phyloP scores from a whole-genome alignment of 1,140 invertebrate genomes.

The Hylyphantes graminicola region DNA sequence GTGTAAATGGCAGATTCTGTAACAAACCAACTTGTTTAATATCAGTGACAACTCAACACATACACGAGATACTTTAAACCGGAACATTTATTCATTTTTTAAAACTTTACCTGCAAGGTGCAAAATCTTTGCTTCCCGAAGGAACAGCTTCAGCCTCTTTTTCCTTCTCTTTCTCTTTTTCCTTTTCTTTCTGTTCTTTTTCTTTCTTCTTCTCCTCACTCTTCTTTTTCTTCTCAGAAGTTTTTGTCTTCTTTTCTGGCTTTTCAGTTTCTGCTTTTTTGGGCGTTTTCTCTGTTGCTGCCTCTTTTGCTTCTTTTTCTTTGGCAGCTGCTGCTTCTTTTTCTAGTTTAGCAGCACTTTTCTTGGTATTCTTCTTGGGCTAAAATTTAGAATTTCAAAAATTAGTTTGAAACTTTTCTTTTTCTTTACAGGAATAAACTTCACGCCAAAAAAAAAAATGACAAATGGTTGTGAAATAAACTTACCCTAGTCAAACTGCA shows the following conservation, averaged over 20 bases:
- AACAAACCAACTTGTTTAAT: no score
- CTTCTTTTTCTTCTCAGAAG: no score
- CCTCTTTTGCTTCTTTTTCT: constrained; percentile 22
- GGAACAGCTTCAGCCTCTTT: constrained; percentile 10
- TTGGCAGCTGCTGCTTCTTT: constrained; percentile 33
- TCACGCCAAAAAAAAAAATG: not conserved
- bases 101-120: constrained; percentile 40
- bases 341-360: constrained; percentile 47
- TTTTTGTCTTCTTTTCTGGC: constrained; percentile 54
- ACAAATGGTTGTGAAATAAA: not conserved
- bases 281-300: constrained; percentile 48
- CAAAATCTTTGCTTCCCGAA: constrained; percentile 51
- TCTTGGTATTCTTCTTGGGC: constrained; percentile 54
- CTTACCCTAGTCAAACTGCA: constrained; percentile 61
- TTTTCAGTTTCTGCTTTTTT: constrained; percentile 40
- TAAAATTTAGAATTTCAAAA: not conserved
- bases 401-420: not conserved
- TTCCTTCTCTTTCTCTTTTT: constrained; percentile 56
- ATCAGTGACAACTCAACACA: no score
- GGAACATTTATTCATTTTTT: no score
- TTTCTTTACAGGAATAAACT: not conserved
- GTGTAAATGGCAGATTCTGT: no score
- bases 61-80: no score
- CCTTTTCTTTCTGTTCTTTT: constrained; percentile 62
- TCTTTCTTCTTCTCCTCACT: constrained; percentile 61